phyloP scores from a whole-genome alignment of 2,113 vertebrate species.

The Butorides virescens region DNA sequence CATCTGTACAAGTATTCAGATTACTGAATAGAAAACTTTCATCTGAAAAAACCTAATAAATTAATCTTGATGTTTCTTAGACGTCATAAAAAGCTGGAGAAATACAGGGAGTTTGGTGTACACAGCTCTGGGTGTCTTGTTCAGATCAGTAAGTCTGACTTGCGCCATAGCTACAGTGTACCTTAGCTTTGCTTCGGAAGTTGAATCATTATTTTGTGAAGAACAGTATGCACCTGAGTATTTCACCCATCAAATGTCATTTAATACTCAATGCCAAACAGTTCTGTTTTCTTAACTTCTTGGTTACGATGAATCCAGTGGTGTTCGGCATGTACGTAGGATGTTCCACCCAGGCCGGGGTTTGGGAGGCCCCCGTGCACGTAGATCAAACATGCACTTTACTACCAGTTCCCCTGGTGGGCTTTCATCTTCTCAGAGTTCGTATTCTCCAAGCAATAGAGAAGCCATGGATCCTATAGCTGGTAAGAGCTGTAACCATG shows the following conservation, averaged over 20 bases:
- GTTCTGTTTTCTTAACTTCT: slow-evolving; percentile 79
- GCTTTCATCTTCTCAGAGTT: slow-evolving; percentile 97
- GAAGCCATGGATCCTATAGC: slow-evolving; percentile 99
- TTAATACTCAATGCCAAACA: neutral
- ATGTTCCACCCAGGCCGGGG: slow-evolving; percentile 99
- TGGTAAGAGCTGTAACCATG: slow-evolving; percentile 76
- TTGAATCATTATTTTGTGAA: neutral
- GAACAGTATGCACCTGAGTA: neutral
- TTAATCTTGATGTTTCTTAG: neutral
- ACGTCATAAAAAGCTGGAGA: neutral
- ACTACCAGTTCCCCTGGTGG: slow-evolving; percentile 94
- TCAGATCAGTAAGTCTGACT: neutral
- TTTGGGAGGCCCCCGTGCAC: slow-evolving; percentile 92
- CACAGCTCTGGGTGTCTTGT: too few relatives aligned
- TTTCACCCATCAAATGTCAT: neutral
- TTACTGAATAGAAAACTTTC: neutral
- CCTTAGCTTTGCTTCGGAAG: neutral
- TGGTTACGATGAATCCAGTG: slow-evolving; percentile 93
- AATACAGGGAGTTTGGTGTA: neutral
- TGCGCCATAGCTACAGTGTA: neutral
- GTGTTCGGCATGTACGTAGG: slow-evolving; percentile 96
- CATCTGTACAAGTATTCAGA: neutral
- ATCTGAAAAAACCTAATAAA: neutral
- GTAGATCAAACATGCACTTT: slow-evolving; percentile 99
- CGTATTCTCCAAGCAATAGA: slow-evolving; percentile 98